Evolutionary conservation across 2,113 vertebrate species (phyloP).

Genomic region (western clawed frog (Xenopus tropicalis)): DNA sequence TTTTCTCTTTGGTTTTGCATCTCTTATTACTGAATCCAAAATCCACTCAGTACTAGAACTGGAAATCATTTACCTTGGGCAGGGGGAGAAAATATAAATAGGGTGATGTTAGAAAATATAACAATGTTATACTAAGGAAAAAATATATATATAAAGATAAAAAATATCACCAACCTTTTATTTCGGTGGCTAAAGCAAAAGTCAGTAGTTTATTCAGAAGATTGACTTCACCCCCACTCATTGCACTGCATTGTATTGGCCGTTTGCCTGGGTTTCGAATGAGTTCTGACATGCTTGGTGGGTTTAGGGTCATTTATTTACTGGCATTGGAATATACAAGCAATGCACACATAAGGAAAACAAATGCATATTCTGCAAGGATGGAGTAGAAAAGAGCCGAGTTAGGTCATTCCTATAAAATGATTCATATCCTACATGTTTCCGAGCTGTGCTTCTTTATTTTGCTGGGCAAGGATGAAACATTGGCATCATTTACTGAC

Average conservation of each 20-base stretch:
- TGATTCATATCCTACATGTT: too few species aligned
- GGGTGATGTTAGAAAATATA: too few species aligned
- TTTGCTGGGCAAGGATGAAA: too few species aligned
- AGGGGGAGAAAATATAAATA: too few species aligned
- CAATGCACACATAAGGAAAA: slow-evolving; percentile 1
- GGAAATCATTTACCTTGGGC: neutral
- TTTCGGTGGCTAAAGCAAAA: slow-evolving; percentile 11
- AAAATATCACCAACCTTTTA: neutral
- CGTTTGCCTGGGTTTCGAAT: slow-evolving; percentile 23
- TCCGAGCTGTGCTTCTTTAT: too few species aligned
- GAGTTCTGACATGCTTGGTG: slow-evolving; percentile 28
- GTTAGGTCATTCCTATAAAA: too few species aligned
- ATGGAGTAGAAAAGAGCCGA: neutral
- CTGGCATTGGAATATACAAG: slow-evolving; percentile 16
- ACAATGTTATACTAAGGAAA: too few species aligned
- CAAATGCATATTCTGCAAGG: slow-evolving; percentile 23
- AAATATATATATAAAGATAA: neutral
- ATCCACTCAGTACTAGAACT: too few species aligned
- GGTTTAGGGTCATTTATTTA: slow-evolving; percentile 30
- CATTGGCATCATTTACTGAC: too few species aligned
- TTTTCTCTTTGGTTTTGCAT: too few species aligned
- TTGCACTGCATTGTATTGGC: slow-evolving; percentile 29
- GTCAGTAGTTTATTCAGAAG: slow-evolving; percentile 9
- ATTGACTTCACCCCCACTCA: slow-evolving; percentile 13
- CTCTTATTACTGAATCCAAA: too few species aligned